Evolutionary conservation across 2,113 vertebrate species (phyloP), one percentile per base, ranked within the genome.

Genomic region (Coracopsis vasa): DNA sequence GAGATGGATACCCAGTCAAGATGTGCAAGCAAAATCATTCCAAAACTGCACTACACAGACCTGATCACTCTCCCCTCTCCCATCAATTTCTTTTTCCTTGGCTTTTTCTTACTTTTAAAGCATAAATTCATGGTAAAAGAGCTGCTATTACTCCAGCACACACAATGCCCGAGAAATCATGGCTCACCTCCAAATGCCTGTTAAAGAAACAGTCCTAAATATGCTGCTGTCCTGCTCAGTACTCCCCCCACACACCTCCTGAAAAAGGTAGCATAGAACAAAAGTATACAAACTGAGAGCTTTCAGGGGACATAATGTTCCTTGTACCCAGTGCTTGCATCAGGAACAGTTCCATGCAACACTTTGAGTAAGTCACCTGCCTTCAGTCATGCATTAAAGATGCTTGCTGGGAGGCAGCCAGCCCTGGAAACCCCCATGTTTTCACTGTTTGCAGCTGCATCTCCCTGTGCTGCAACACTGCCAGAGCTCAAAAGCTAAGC

Each of bases 301-400:
- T 88, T 91, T 41, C 4, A 50, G 86, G 21, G 73, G 44, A 84
- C 44, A 25, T 23, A 39, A 65, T 2, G 2, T 47, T 80, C 71
- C 61, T 29, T 39, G 25, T 50, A 65, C 12, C 14, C 71, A 42
- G n/a, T 3, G 9, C 19, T 28, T 2, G 7, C 64, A 77, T 16
- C 70, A 47, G n/a, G 39, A 86, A 42, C 2, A 2, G 61, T 33
- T 47, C 90, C 39, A 27, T 20, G 77, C 53, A 81, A n/a, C 7
- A 42, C 24, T 82, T 8, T 65, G 78, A 78, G 2, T 31, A 96
- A 81, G 75, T 92, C 88, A 91, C 85, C 87, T 94, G 84, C 72
- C 94, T 42, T 93, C 48, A 21, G 47, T 94, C 79, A 74, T 84
- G 80, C 66, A 86, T 92, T 87, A 89, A 89, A 87, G 83, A 85